Percentiles rank a stretch among this genome's conserved stretches.
Conservation (phyloP, 2,888 invertebrate species). For the Ectemnius continuus region DNA sequence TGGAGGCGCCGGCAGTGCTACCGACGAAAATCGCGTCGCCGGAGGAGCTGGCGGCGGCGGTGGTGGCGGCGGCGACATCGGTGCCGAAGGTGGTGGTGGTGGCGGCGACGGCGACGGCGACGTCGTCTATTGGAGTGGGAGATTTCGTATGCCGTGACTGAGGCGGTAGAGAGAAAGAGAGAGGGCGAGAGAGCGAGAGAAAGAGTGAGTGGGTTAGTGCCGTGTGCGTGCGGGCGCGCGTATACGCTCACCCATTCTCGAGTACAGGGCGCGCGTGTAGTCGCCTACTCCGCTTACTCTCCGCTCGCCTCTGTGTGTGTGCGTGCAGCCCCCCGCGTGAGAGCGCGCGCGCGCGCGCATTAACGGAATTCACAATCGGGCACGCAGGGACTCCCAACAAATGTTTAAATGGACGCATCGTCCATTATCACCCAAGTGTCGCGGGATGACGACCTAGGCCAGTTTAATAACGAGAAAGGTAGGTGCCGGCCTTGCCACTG, state of each 20-base stretch:
- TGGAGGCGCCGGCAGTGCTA: conserved; percentile 16
- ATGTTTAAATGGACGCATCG: conserved; percentile 97
- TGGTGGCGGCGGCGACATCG: conserved; percentile 18
- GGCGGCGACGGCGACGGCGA: conserved; percentile 39
- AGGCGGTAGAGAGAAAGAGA: background rate
- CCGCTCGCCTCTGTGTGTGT: conserved; percentile 34
- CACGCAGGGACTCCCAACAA: conserved; percentile 78
- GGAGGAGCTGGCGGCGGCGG: conserved; percentile 29
- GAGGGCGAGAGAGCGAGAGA: background rate
- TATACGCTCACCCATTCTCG: conserved; percentile 43
- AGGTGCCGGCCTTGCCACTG: conserved; percentile 44
- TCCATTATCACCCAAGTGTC: conserved; percentile 99
- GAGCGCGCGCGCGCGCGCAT: conserved; percentile 65
- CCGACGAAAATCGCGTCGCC: conserved; percentile 30
- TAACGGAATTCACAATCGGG: conserved; percentile 72
- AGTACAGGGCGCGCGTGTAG: conserved; percentile 34
- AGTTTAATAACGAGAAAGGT: conserved; percentile 97
- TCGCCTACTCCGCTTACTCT: no score
- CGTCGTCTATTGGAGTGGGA: conserved; percentile 44
- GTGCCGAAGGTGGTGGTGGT: conserved; percentile 23
- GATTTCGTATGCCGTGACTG: conserved; percentile 46
- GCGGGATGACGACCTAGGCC: conserved; percentile 93
- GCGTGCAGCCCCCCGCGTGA: conserved; percentile 26
- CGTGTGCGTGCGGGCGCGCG: conserved; percentile 46
- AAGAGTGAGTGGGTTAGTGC: conserved; percentile 46